A percentile compares a stretch with the other conserved stretches of the same genome.
These are phyloP conservation scores for Rhinolophus sinicus DNA, from an alignment of 2,113 vertebrate species.

Conservation along the genomic window DNA sequence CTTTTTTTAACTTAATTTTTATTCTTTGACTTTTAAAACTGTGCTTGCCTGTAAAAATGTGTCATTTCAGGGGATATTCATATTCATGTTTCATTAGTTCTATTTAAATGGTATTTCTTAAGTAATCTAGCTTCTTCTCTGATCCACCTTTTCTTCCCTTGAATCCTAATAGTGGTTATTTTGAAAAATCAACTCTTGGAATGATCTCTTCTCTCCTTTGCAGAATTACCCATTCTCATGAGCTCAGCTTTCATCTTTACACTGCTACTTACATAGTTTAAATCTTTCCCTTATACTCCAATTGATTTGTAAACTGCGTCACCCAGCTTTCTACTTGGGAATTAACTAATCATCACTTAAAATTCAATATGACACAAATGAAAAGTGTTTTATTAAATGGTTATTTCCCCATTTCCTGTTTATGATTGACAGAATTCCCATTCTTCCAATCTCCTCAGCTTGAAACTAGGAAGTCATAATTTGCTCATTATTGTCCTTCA, in stretches of 20 bases:
- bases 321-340: neutral
- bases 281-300: neutral
- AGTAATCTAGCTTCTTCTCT: neutral
- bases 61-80: neutral
- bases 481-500: neutral
- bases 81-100: neutral
- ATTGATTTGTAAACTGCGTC: neutral
- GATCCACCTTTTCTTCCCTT: neutral
- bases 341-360: neutral
- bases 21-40: conserved; percentile 30
- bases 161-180: neutral
- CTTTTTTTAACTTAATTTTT: neutral
- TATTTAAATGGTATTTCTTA: neutral
- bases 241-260: neutral
- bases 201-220: neutral
- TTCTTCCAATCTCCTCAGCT: neutral
- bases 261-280: neutral
- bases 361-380: neutral
- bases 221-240: neutral
- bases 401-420: neutral
- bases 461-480: neutral
- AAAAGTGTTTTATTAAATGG: neutral
- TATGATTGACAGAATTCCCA: neutral
- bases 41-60: neutral
- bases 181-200: neutral